Evolutionary conservation across 2,888 invertebrate species (phyloP).

Genomic region (Dioctria rufipes): DNA sequence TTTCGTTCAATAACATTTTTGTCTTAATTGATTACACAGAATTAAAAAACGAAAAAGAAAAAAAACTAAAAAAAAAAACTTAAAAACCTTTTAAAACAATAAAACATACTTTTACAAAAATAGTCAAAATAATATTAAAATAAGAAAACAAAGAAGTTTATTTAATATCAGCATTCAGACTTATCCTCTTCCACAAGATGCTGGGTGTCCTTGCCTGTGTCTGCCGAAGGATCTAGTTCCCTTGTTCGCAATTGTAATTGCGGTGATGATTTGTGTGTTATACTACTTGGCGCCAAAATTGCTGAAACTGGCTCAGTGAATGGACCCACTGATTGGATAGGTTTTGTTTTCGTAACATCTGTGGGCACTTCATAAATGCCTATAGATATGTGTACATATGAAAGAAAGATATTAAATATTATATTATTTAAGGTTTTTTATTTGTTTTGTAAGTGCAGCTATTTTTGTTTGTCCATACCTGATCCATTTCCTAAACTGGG

Average conservation of each 20-base stretch:
- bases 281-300: slow-evolving; percentile 85
- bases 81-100: slow-evolving; percentile 47
- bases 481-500: slow-evolving; percentile 76
- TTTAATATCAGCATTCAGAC: slow-evolving; percentile 73
- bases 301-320: slow-evolving; percentile 79
- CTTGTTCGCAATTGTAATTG: slow-evolving; percentile 82
- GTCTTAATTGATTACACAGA: slow-evolving; percentile 34
- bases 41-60: slow-evolving; percentile 3
- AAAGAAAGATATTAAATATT: no score
- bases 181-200: slow-evolving; percentile 89
- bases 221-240: slow-evolving; percentile 86
- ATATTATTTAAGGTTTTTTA: no score
- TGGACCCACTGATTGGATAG: slow-evolving; percentile 70
- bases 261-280: slow-evolving; percentile 84
- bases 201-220: slow-evolving; percentile 93
- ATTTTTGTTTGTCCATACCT: slow-evolving; percentile 68
- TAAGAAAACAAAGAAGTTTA: slow-evolving; percentile 60
- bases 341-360: slow-evolving; percentile 79
- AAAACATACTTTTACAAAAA: slow-evolving; percentile 51
- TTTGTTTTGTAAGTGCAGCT: slow-evolving; percentile 7
- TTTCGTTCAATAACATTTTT: slow-evolving; percentile 14
- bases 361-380: slow-evolving; percentile 89
- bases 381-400: slow-evolving; percentile 64
- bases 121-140: slow-evolving; percentile 51
- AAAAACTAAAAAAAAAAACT: neutral